phyloP scores from a whole-genome alignment of 2,113 vertebrate species.

The Myotis brandtii region DNA sequence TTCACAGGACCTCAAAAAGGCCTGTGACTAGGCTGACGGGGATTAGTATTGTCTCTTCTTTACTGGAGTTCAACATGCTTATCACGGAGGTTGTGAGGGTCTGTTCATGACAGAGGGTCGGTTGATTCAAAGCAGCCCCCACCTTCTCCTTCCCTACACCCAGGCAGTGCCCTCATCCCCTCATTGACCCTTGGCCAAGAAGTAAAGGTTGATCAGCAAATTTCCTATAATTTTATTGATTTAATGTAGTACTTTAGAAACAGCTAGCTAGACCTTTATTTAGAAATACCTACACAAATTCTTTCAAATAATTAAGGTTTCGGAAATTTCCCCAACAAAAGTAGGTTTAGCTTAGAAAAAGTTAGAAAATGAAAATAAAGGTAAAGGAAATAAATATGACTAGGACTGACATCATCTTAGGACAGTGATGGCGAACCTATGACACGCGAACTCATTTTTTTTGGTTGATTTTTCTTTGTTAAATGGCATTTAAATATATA shows the following conservation, averaged over 20 bases:
- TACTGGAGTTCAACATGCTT: not conserved
- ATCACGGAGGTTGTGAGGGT: not conserved
- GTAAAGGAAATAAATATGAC: not conserved
- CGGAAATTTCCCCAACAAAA: not conserved
- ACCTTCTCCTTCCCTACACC: rapidly evolving
- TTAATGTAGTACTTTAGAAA: not conserved
- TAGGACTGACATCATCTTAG: not conserved
- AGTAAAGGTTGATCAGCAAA: not conserved
- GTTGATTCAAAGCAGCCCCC: not conserved
- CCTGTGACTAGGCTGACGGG: not conserved
- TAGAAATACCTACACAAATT: not conserved
- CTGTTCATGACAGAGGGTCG: not conserved
- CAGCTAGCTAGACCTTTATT: not conserved
- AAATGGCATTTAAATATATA: too few relatives aligned
- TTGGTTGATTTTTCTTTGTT: too few relatives aligned
- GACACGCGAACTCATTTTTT: too few relatives aligned
- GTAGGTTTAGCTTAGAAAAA: not conserved
- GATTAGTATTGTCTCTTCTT: not conserved
- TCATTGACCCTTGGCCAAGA: not conserved
- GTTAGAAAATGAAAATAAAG: not conserved
- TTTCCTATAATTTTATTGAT: not conserved
- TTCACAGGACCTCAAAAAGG: not conserved
- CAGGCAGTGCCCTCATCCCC: too few relatives aligned
- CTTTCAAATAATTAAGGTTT: not conserved
- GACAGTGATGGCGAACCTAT: too few relatives aligned